A percentile compares a stretch with the other conserved stretches of the same genome.
Evolutionary conservation across 2,113 vertebrate species (phyloP).

Genomic region (Hypocryptadius cinnamomeus): DNA sequence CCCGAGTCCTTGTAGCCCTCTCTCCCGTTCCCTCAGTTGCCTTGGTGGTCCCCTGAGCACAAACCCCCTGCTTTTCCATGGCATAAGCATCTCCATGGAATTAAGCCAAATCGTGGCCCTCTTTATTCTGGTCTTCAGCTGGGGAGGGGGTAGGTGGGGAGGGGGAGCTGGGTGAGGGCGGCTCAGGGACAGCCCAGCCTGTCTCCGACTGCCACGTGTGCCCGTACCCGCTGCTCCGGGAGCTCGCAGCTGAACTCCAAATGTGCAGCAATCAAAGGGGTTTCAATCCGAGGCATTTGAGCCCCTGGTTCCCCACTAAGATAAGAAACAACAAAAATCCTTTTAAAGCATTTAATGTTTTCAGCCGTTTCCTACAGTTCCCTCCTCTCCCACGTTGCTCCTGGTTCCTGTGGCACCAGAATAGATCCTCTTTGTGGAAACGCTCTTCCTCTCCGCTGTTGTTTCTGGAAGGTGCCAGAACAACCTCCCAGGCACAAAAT

Average conservation of each 20-base stretch:
- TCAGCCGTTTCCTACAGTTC: slow-evolving; percentile 20
- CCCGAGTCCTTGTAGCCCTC: background rate
- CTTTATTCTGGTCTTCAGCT: background rate
- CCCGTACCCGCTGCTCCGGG: background rate
- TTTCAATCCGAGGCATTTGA: background rate
- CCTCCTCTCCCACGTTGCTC: slow-evolving; percentile 14
- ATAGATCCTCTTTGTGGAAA: slow-evolving; percentile 35
- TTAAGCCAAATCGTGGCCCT: background rate
- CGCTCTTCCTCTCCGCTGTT: background rate
- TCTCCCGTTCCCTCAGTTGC: accelerated
- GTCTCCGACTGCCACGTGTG: background rate
- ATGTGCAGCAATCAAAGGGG: background rate
- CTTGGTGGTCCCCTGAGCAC: background rate
- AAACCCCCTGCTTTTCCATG: background rate
- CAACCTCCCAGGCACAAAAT: background rate
- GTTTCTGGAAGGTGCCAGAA: slow-evolving; percentile 19
- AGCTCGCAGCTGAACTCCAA: slow-evolving; percentile 23
- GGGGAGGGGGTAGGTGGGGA: background rate
- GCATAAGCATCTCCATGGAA: background rate
- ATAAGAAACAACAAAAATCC: slow-evolving; percentile 17
- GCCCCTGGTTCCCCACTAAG: background rate
- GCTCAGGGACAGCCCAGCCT: background rate
- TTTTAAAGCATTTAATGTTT: background rate
- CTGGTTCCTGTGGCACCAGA: slow-evolving; percentile 35
- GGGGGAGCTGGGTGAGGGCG: background rate